A percentile compares a stretch with the other conserved stretches of the same genome.
phyloP scores from a whole-genome alignment of 2,888 invertebrate species.

The Phaedon cochleariae region DNA sequence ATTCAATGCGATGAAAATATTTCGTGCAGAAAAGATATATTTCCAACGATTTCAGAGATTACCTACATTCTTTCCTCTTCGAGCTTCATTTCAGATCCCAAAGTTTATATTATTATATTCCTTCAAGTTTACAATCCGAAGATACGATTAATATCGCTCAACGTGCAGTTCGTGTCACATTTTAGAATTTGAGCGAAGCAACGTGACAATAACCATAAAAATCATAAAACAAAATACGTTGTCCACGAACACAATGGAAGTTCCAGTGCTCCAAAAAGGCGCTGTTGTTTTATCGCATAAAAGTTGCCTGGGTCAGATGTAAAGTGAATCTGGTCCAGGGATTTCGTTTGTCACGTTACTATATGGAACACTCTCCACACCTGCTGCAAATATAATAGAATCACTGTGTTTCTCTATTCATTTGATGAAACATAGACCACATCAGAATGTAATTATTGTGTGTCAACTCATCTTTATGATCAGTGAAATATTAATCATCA shows the following conservation, averaged over 20 bases:
- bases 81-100: background rate
- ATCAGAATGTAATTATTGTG: too few relatives aligned
- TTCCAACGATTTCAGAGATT: too few relatives aligned
- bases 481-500: too few relatives aligned
- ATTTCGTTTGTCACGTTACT: background rate
- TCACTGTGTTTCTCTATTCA: too few relatives aligned
- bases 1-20: too few relatives aligned
- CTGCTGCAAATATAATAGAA: too few relatives aligned
- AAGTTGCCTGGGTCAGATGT: background rate
- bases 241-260: slow-evolving; percentile 20
- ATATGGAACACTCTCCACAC: too few relatives aligned
- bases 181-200: background rate
- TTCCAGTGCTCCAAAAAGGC: slow-evolving; percentile 24
- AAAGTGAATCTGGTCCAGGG: background rate
- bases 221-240: slow-evolving; percentile 27
- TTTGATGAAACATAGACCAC: too few relatives aligned
- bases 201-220: slow-evolving; percentile 16
- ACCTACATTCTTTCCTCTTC: too few relatives aligned
- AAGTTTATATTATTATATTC: background rate
- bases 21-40: too few relatives aligned
- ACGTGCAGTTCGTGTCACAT: background rate
- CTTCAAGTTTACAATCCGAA: background rate
- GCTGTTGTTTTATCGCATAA: slow-evolving; percentile 23
- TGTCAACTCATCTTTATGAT: too few relatives aligned
- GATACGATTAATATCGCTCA: background rate